Conservation (phyloP, 2,113 vertebrate species). For the Osmerus mordax region DNA sequence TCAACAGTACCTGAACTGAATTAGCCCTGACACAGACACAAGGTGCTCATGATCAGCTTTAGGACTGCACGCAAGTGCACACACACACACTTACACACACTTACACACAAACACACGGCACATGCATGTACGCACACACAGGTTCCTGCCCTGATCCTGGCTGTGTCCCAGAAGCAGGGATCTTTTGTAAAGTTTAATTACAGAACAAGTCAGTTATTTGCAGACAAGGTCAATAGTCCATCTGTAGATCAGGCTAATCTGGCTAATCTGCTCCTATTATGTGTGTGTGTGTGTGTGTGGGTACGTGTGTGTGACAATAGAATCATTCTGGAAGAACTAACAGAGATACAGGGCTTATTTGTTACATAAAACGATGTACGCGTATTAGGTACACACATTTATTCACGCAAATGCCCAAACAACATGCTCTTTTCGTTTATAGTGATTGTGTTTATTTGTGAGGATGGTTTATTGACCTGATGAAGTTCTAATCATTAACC, state of each 20-base stretch:
- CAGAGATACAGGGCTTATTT: background rate
- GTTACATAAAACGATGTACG: background rate
- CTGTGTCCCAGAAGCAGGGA: constrained; percentile 5
- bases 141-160: too few relatives aligned
- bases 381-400: too few relatives aligned
- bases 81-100: background rate
- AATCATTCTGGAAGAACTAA: background rate
- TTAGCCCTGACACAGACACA: constrained; percentile 49
- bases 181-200: constrained; percentile 61
- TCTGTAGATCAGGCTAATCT: constrained; percentile 64
- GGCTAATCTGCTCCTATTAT: constrained; percentile 61
- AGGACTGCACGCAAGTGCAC: background rate
- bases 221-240: constrained; percentile 48
- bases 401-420: background rate
- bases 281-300: constrained; percentile 12
- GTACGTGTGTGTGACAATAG: background rate
- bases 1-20: constrained; percentile 51
- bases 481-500: constrained; percentile 57
- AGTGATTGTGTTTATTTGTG: too few relatives aligned
- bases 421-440: background rate
- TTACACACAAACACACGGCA: background rate
- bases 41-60: constrained; percentile 6
- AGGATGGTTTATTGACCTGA: constrained; percentile 63
- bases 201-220: constrained; percentile 66
- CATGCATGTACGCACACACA: background rate